Percentiles rank a stretch among this genome's conserved stretches.
phyloP scores from a whole-genome alignment of 2,113 vertebrate species.

The Mesitornis unicolor region DNA sequence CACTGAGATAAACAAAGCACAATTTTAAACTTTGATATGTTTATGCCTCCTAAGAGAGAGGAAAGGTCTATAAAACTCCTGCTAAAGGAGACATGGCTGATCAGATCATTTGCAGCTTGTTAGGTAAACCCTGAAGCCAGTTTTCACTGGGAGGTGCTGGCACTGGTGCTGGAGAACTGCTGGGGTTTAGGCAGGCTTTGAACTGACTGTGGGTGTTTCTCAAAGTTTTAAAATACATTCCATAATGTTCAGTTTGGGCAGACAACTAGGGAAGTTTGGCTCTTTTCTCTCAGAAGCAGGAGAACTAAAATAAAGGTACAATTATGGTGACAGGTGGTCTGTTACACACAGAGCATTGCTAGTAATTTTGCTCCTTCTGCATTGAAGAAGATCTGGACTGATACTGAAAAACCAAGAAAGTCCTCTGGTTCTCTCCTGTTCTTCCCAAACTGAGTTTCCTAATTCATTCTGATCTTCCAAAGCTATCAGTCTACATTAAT shows the following conservation, averaged over 20 bases:
- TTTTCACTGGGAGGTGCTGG: background rate
- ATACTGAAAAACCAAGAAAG: background rate
- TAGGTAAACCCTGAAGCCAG: background rate
- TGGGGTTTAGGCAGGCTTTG: background rate
- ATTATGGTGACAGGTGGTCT: background rate
- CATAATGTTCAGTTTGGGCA: background rate
- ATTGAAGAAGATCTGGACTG: background rate
- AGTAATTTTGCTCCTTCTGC: background rate
- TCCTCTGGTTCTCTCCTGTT: background rate
- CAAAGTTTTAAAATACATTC: background rate
- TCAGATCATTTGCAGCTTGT: conserved; percentile 10
- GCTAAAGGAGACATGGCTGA: background rate
- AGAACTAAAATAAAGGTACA: background rate
- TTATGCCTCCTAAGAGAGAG: conserved; percentile 15
- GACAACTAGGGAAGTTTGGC: background rate
- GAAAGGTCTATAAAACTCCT: background rate
- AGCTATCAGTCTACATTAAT: conserved; percentile 36
- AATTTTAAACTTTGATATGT: background rate
- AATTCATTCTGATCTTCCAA: background rate
- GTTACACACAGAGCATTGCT: background rate
- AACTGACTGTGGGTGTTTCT: background rate
- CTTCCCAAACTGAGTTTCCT: background rate
- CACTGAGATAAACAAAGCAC: conserved; percentile 32
- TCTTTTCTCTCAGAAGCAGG: background rate
- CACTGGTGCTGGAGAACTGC: background rate